Conservation (phyloP, 2,888 invertebrate species). For the Protophormia terraenovae region DNA sequence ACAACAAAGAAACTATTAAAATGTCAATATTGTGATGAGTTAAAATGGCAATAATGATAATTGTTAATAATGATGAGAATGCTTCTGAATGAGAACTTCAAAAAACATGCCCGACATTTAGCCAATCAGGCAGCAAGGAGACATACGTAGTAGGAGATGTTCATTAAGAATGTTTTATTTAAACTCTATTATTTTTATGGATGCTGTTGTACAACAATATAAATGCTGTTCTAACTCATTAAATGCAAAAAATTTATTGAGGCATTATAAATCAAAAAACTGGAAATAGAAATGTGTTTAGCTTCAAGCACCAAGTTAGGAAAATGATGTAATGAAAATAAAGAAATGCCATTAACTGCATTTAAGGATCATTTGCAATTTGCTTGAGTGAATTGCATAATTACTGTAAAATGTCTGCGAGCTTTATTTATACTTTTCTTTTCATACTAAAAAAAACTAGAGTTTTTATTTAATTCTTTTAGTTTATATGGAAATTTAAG, state of each 20-base stretch:
- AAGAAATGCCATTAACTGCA: neutral
- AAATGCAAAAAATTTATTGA: constrained; percentile 8
- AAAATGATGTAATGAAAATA: neutral
- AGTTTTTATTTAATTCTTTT: neutral
- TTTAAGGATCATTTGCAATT: neutral
- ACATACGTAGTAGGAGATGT: neutral
- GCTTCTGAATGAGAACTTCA: too few relatives aligned
- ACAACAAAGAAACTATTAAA: constrained; percentile 52
- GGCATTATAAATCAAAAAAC: constrained; percentile 7
- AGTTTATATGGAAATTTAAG: too few relatives aligned
- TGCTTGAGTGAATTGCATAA: neutral
- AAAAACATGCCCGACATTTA: neutral
- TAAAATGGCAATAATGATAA: constrained; percentile 37
- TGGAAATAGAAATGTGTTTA: neutral
- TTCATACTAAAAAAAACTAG: too few relatives aligned
- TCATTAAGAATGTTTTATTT: neutral
- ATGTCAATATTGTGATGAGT: constrained; percentile 47
- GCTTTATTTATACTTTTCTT: too few relatives aligned
- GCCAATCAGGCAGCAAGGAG: neutral
- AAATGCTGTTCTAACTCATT: constrained; percentile 8
- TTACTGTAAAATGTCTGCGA: neutral
- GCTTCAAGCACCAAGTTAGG: neutral
- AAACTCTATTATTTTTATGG: neutral
- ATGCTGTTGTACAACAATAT: neutral
- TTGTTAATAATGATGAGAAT: constrained; percentile 46